Percentiles rank a stretch among this genome's conserved stretches.
These are phyloP conservation scores for Anastrepha obliqua DNA, from an alignment of 1,140 invertebrate species.

Conservation along the genomic window DNA sequence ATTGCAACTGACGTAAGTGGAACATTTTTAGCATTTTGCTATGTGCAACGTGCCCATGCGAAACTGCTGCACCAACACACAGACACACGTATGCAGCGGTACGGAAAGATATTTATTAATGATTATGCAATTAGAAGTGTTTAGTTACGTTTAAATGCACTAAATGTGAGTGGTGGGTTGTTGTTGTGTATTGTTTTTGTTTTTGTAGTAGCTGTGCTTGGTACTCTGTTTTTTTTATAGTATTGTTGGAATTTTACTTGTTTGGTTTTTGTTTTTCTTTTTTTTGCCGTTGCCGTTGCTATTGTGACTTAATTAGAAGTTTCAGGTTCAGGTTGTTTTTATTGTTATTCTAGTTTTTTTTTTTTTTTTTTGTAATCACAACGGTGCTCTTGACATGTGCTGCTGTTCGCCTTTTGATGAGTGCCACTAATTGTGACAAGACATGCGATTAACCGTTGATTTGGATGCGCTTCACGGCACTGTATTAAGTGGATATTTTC, in stretches of 20 bases:
- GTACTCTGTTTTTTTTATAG: background rate
- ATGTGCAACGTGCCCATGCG: slow-evolving; percentile 54
- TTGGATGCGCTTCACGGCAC: slow-evolving; percentile 23
- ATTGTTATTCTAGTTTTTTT: too few relatives aligned
- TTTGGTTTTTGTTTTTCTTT: background rate
- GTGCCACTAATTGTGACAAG: slow-evolving; percentile 48
- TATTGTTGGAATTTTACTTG: background rate
- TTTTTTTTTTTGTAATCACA: slow-evolving; percentile 21
- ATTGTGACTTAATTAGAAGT: background rate
- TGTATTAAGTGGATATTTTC: background rate
- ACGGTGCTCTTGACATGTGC: background rate
- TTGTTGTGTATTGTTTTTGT: background rate
- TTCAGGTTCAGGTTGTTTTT: background rate
- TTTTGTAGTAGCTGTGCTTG: too few relatives aligned
- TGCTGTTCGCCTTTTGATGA: background rate
- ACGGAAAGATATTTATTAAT: background rate
- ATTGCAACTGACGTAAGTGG: slow-evolving; percentile 71
- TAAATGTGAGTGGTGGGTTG: background rate
- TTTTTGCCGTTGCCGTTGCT: background rate
- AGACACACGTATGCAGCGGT: background rate
- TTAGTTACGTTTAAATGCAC: slow-evolving; percentile 42
- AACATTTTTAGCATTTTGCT: slow-evolving; percentile 63
- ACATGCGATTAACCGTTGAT: slow-evolving; percentile 44
- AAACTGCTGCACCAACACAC: background rate
- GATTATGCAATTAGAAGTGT: slow-evolving; percentile 51